These are phyloP conservation scores for Lepidurus arcticus DNA, from an alignment of 1,140 invertebrate species.

Conservation along the genomic window DNA sequence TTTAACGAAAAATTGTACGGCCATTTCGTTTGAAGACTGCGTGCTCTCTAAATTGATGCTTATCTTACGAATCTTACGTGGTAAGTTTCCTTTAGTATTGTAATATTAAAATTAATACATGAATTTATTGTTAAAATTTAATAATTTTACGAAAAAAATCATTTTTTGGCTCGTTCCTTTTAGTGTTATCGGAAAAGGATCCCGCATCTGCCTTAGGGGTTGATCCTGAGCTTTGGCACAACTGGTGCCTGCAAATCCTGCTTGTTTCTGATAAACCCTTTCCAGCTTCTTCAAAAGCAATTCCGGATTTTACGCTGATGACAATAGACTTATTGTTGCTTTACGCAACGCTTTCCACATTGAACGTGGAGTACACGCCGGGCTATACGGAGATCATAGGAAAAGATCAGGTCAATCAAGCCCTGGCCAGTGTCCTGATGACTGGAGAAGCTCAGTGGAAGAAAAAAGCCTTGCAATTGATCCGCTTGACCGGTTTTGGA, in stretches of 20 bases:
- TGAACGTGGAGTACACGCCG: background rate
- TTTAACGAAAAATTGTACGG: background rate
- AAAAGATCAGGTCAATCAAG: background rate
- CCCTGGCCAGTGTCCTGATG: background rate
- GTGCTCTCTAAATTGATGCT: too few relatives aligned
- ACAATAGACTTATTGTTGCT: background rate
- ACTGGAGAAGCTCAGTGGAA: background rate
- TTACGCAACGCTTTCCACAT: background rate
- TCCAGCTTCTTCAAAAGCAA: background rate
- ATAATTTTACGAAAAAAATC: background rate
- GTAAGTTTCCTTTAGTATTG: too few relatives aligned
- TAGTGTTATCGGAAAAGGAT: background rate
- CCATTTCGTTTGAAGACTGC: background rate
- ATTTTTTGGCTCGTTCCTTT: background rate
- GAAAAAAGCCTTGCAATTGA: background rate
- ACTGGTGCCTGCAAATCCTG: background rate
- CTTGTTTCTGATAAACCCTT: background rate
- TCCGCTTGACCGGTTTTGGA: background rate
- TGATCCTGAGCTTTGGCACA: background rate
- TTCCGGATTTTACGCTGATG: background rate
- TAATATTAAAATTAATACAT: too few relatives aligned
- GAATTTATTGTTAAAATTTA: background rate
- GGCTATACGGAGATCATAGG: background rate
- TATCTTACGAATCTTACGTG: too few relatives aligned
- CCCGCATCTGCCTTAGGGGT: background rate